Base-by-base conservation (phyloP, 2,113 vertebrate genomes). In the Microcebus murinus region DNA sequence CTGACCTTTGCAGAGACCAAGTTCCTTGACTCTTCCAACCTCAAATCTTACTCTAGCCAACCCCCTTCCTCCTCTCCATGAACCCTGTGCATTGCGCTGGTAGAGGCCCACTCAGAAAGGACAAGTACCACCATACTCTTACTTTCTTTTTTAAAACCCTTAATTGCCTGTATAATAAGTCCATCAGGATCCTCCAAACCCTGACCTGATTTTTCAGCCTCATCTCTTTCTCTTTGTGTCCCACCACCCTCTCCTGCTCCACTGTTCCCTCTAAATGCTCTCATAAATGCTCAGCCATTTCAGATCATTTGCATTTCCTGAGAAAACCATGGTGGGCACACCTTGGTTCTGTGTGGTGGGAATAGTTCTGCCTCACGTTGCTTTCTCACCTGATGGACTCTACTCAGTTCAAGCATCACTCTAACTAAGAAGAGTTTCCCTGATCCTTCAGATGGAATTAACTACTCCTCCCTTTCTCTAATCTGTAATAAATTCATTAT, bases 241-340 rank as follows among this genome's bases (percentile, higher is more conserved):
- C 20, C 8, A 1, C 10, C 7, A 10, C 6, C 7, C 8, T 36
- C 11, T 3, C 50, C 4, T 25, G 82, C 57, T 27, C 1, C 1
- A 52, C 20, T 23, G 34, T 45, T 20, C 9, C 55, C 15, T 65
- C 34, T 12, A 82, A 42, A 23, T 9, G 59, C 31, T 50, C 12
- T 87, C 42, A 20, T 39, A 31, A 61, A 61, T 45, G 61, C 42
- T 45, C 76, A 57, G 20, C 39, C 71, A 4, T 55, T 65, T 91
- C 18, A 45, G 73, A 61, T 11, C n/a, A 45, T 29, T 70, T 79
- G 20, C 10, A 29, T 70, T 63, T 61, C 61, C 45, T 73, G 36
- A 92, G 86, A 36, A 42, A 83, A 45, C 13, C 48, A 1, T 50
- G n/a, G 21, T 36, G 11, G 18, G 25, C 2, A 63, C 1, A 12